Conservation (phyloP, 2,888 invertebrate genomes). For the Euclidia mi region DNA sequence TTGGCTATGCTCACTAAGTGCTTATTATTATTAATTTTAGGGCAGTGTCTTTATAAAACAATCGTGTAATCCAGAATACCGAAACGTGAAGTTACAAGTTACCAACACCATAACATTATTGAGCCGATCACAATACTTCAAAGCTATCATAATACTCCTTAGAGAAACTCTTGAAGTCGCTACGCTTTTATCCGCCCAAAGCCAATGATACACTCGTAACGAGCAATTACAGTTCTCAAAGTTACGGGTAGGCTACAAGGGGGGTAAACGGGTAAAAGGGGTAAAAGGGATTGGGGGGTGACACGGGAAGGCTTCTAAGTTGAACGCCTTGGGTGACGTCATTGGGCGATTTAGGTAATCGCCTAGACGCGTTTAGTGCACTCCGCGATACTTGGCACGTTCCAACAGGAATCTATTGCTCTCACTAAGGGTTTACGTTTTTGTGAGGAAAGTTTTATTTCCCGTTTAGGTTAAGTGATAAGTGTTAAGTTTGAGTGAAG, state of each 20-base stretch:
- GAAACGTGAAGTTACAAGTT: too few species aligned
- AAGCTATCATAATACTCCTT: constrained; percentile 32
- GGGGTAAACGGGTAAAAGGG: constrained; percentile 11
- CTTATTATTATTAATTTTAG: too few species aligned
- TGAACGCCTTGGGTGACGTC: constrained; percentile 40
- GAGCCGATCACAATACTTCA: constrained; percentile 31
- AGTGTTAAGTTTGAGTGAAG: background rate
- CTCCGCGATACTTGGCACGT: constrained; percentile 32
- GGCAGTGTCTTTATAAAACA: too few species aligned
- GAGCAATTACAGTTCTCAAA: constrained; percentile 62
- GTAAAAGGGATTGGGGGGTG: constrained; percentile 7
- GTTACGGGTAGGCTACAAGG: constrained; percentile 40
- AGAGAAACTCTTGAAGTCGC: constrained; percentile 38
- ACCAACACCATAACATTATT: background rate
- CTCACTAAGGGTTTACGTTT: constrained; percentile 11
- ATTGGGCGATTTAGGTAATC: constrained; percentile 54
- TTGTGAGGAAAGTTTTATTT: constrained; percentile 7
- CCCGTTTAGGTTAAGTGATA: background rate
- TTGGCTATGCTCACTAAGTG: too few species aligned
- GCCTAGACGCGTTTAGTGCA: constrained; percentile 50
- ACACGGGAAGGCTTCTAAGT: constrained; percentile 58
- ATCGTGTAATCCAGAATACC: too few species aligned
- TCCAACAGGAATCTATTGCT: constrained; percentile 15
- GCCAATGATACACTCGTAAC: constrained; percentile 59
- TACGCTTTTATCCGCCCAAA: constrained; percentile 48